Percentiles rank a stretch among this genome's conserved stretches.
These are phyloP conservation scores for Apamea crenata DNA, from an alignment of 2,888 invertebrate genomes.

Conservation along the genomic window DNA sequence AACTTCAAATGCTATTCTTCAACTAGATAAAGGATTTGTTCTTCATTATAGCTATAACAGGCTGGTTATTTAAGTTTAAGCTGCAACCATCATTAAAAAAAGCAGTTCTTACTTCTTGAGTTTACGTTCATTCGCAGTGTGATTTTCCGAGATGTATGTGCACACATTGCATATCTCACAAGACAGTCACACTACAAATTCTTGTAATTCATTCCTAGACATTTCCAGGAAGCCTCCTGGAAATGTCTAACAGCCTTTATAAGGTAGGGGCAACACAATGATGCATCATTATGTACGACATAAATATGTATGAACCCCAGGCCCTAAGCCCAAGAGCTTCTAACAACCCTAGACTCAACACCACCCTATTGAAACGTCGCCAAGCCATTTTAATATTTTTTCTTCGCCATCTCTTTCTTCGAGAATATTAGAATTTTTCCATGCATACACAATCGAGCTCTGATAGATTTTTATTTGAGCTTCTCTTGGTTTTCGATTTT, in stretches of 20 bases:
- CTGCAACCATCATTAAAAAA: neutral
- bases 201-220: too few species aligned
- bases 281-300: constrained; percentile 23
- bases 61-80: neutral
- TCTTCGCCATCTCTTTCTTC: constrained; percentile 29
- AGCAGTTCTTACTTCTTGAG: neutral
- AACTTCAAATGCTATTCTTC: too few species aligned
- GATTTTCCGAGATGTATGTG: too few species aligned
- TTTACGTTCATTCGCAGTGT: too few species aligned
- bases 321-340: constrained; percentile 6
- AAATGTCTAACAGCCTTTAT: neutral
- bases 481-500: constrained; percentile 30
- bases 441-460: constrained; percentile 63
- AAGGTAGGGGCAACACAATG: neutral
- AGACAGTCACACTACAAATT: too few species aligned
- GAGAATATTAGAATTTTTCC: constrained; percentile 68
- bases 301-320: constrained; percentile 41
- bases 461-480: constrained; percentile 65
- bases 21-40: neutral
- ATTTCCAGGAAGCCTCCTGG: neutral
- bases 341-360: constrained; percentile 37
- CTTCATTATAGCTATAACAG: neutral
- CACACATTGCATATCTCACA: too few species aligned
- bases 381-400: constrained; percentile 65
- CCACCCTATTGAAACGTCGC: constrained; percentile 60